These are phyloP conservation scores for Castor canadensis DNA, from an alignment of 2,113 vertebrate species.

Conservation along the genomic window DNA sequence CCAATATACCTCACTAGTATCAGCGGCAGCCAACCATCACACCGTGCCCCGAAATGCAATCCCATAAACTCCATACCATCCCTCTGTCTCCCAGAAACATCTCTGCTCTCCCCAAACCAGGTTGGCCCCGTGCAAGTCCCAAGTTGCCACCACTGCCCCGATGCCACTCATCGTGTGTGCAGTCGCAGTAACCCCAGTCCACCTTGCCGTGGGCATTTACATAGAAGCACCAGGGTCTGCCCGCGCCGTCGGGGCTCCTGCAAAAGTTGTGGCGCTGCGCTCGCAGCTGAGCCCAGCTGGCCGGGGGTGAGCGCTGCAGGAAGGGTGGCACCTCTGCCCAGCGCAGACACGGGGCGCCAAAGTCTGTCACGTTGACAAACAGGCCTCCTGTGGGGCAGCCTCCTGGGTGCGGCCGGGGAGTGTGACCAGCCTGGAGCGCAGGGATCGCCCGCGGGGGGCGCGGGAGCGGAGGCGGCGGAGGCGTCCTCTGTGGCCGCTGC, in stretches of 20 bases:
- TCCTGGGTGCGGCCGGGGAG: slow-evolving; percentile 63
- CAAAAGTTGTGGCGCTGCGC: slow-evolving; percentile 88
- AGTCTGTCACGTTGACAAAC: slow-evolving; percentile 88
- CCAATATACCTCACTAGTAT: too few species aligned
- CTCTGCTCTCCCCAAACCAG: too few species aligned
- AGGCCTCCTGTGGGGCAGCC: slow-evolving; percentile 83
- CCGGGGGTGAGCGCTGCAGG: slow-evolving; percentile 67
- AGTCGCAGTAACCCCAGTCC: slow-evolving; percentile 92
- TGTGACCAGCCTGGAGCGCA: not conserved
- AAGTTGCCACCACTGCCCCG: too few species aligned
- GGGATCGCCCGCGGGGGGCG: not conserved
- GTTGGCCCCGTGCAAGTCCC: too few species aligned
- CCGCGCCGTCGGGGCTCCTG: slow-evolving; percentile 86
- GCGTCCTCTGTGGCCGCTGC: too few species aligned
- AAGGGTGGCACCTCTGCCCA: slow-evolving; percentile 88
- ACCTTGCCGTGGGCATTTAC: slow-evolving; percentile 81
- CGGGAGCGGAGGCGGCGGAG: not conserved
- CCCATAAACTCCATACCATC: too few species aligned
- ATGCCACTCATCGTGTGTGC: slow-evolving; percentile 92
- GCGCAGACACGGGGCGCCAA: slow-evolving; percentile 86
- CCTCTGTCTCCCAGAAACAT: too few species aligned
- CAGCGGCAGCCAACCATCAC: too few species aligned
- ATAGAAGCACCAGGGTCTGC: slow-evolving; percentile 91
- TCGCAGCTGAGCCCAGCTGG: slow-evolving; percentile 48
- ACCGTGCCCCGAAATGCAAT: too few species aligned